A percentile compares a stretch with the other conserved stretches of the same genome.
Conservation (phyloP, 2,888 invertebrate species). For the Sinelater perroti region DNA sequence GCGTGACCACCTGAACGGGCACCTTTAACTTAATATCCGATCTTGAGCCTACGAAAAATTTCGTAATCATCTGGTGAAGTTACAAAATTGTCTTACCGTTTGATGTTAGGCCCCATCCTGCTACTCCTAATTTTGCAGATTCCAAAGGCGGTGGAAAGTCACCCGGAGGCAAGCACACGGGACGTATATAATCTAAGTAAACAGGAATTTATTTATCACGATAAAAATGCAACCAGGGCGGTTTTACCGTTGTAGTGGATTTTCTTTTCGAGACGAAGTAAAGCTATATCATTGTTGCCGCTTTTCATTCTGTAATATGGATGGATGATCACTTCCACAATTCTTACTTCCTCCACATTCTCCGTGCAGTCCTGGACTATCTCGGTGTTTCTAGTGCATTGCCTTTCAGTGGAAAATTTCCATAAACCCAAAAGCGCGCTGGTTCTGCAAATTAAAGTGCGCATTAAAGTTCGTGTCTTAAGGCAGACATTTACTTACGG, state of each 20-base stretch:
- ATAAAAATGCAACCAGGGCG: not conserved
- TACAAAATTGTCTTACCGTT: constrained; percentile 5
- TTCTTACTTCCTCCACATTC: constrained; percentile 51
- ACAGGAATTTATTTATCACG: too few relatives aligned
- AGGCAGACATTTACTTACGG: constrained; percentile 18
- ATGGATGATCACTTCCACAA: constrained; percentile 55
- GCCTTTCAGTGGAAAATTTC: not conserved
- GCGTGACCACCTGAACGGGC: constrained; percentile 13
- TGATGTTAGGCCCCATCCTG: constrained; percentile 35
- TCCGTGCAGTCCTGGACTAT: not conserved
- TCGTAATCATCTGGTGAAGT: not conserved
- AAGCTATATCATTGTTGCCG: constrained; percentile 48
- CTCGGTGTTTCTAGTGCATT: not conserved
- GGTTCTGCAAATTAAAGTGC: not conserved
- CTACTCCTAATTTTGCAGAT: not conserved
- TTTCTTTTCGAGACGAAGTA: constrained; percentile 15
- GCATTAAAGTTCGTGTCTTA: not conserved
- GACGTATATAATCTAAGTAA: constrained; percentile 61
- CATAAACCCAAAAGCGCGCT: not conserved
- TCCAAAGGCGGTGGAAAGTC: not conserved
- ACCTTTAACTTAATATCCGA: constrained; percentile 42
- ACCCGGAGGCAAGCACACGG: constrained; percentile 65
- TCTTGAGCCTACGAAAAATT: constrained; percentile 40
- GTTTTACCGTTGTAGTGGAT: constrained; percentile 3
- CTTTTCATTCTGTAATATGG: constrained; percentile 47